phyloP scores from a whole-genome alignment of 2,797 vertebrate species.

The Oreochromis grahami region DNA sequence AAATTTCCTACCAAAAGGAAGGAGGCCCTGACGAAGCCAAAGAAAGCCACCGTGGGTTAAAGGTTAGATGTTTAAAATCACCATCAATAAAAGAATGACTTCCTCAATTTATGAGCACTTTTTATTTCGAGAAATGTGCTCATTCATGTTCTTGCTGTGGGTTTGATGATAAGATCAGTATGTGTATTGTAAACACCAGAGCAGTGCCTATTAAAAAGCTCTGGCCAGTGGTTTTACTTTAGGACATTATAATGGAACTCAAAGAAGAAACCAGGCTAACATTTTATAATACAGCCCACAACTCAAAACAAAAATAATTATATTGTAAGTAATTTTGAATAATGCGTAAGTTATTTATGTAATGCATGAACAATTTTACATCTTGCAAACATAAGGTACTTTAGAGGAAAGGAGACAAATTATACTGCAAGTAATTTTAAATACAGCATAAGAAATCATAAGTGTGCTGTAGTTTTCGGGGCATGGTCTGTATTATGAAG shows the following conservation, averaged over 20 bases:
- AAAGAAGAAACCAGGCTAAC: not conserved
- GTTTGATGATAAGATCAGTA: not conserved
- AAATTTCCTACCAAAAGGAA: not conserved
- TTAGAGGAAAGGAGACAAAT: not conserved
- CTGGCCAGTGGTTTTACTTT: not conserved
- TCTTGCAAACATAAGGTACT: not conserved
- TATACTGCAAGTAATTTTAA: not conserved
- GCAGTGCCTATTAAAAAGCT: not conserved
- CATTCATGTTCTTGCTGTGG: not conserved
- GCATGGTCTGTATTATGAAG: not conserved
- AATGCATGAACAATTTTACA: not conserved
- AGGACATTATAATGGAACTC: not conserved
- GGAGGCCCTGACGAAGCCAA: not conserved
- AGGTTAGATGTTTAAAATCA: not conserved
- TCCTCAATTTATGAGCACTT: not conserved
- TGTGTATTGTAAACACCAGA: not conserved
- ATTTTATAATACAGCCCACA: not conserved
- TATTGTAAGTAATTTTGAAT: not conserved
- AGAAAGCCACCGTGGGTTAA: not conserved
- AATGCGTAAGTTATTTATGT: rapidly evolving
- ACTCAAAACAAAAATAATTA: not conserved
- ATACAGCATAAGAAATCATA: not conserved
- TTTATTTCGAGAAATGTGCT: not conserved
- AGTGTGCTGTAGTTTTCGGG: not conserved
- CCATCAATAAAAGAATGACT: not conserved